Conservation (phyloP, 2,113 vertebrate genomes). For the Guaruba guarouba region DNA sequence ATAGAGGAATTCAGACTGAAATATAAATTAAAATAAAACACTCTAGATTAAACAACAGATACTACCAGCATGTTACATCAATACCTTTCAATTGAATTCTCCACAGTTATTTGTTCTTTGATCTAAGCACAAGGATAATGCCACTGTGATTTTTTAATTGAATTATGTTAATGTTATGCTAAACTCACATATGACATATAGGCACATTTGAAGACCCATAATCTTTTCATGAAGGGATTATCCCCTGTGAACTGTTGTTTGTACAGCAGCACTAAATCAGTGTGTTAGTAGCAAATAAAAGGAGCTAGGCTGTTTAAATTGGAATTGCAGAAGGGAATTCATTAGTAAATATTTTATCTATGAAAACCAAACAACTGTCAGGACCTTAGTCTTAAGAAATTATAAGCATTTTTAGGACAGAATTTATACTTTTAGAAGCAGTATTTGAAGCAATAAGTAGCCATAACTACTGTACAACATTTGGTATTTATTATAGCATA, state of each 20-base stretch:
- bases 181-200: not conserved
- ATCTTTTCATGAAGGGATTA: not conserved
- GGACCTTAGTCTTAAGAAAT: not conserved
- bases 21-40: slow-evolving; percentile 61
- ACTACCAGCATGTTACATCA: slow-evolving; percentile 34
- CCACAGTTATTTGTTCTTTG: slow-evolving; percentile 51
- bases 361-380: not conserved
- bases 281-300: not conserved
- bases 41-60: slow-evolving; percentile 31
- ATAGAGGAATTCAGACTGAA: slow-evolving; percentile 21
- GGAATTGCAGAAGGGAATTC: not conserved
- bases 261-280: not conserved
- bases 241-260: not conserved
- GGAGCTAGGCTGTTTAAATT: not conserved
- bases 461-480: not conserved
- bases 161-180: slow-evolving; percentile 31
- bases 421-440: not conserved
- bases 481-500: rapidly evolving
- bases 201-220: not conserved
- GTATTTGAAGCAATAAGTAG: not conserved
- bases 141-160: slow-evolving; percentile 65
- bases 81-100: slow-evolving; percentile 66
- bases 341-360: not conserved
- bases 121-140: slow-evolving; percentile 55
- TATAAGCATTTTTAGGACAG: not conserved